Evolutionary conservation across 1,140 invertebrate species (phyloP).

Genomic region (Helicoverpa armigera): DNA sequence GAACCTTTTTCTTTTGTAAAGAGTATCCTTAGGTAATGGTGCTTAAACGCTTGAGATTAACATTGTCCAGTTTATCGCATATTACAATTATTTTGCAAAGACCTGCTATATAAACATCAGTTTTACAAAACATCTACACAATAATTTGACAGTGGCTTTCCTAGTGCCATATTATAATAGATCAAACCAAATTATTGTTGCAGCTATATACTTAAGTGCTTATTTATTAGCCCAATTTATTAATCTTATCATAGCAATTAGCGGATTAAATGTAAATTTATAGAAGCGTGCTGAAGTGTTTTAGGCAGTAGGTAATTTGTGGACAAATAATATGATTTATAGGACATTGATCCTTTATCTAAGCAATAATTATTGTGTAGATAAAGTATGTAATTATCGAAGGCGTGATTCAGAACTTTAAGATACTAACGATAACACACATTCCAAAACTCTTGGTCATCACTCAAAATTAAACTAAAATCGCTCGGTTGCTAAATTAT

Average conservation of each 20-base stretch:
- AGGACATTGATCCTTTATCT: too few relatives aligned
- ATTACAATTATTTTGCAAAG: too few relatives aligned
- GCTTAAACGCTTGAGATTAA: too few relatives aligned
- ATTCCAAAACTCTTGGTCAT: too few relatives aligned
- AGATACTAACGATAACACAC: too few relatives aligned
- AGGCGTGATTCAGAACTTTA: too few relatives aligned
- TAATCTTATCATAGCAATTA: slow-evolving; percentile 4
- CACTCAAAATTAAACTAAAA: too few relatives aligned
- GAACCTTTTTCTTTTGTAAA: background rate
- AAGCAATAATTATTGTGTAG: too few relatives aligned
- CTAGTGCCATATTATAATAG: background rate
- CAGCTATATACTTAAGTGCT: slow-evolving; percentile 7
- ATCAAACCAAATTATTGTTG: background rate
- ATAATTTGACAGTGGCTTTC: background rate
- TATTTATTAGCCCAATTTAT: slow-evolving; percentile 24
- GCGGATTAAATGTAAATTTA: background rate
- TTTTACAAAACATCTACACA: background rate
- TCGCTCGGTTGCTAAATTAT: too few relatives aligned
- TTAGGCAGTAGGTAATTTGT: background rate
- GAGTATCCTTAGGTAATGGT: background rate
- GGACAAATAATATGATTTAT: background rate
- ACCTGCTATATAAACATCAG: background rate
- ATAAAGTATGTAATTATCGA: too few relatives aligned
- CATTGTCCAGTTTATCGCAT: too few relatives aligned
- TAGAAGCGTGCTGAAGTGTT: background rate